Conservation (phyloP, 2,888 invertebrate species). For the Dasysyrphus albostriatus region DNA sequence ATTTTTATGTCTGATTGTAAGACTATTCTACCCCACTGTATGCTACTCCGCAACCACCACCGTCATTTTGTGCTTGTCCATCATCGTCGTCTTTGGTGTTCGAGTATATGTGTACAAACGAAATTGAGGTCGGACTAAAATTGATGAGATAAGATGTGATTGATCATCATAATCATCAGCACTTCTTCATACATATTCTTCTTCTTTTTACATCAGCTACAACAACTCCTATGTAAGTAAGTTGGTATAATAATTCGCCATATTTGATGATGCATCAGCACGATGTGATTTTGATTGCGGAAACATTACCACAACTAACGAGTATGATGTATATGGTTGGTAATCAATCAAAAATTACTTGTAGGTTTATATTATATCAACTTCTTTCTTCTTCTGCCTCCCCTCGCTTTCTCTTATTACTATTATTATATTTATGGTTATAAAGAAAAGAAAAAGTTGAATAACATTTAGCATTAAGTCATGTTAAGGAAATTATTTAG, state of each 20-base stretch:
- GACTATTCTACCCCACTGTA: neutral
- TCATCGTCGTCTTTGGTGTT: constrained; percentile 23
- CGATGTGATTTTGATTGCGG: constrained; percentile 71
- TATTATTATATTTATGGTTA: neutral
- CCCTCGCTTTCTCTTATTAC: neutral
- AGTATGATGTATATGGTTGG: constrained; percentile 58
- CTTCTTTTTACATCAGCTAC: constrained; percentile 6
- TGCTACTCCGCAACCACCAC: neutral
- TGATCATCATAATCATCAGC: constrained; percentile 72
- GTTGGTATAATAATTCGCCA: constrained; percentile 55
- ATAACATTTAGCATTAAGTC: constrained; percentile 20
- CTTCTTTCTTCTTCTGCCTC: too few relatives aligned
- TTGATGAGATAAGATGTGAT: constrained; percentile 72
- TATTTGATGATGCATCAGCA: constrained; percentile 44
- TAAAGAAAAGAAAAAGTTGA: constrained; percentile 7
- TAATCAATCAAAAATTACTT: constrained; percentile 65
- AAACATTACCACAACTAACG: constrained; percentile 68
- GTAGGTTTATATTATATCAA: neutral
- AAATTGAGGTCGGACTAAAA: constrained; percentile 72
- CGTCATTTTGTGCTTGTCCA: neutral
- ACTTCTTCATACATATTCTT: constrained; percentile 37
- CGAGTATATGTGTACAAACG: constrained; percentile 42
- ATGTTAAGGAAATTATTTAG: neutral
- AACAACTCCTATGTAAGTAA: constrained; percentile 53
- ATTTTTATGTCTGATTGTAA: too few relatives aligned